Evolutionary conservation across 2,888 invertebrate species (phyloP).

Genomic region (Macaria liturata): DNA sequence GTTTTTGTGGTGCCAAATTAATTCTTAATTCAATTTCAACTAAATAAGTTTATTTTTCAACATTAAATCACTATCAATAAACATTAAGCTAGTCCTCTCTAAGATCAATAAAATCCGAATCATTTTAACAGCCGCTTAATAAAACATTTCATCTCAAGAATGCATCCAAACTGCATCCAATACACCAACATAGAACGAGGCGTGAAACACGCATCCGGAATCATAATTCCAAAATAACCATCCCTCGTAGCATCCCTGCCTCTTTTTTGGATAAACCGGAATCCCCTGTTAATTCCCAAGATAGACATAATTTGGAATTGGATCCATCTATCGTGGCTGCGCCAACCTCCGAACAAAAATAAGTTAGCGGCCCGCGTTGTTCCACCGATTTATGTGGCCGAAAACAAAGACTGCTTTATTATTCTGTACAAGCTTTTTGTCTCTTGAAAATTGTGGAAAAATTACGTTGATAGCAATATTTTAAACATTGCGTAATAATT

Average conservation of each 20-base stretch:
- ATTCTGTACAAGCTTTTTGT: constrained; percentile 46
- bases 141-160: constrained; percentile 4
- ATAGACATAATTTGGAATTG: constrained; percentile 84
- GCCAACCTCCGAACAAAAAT: constrained; percentile 77
- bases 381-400: constrained; percentile 69
- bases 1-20: too few relatives aligned
- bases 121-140: not conserved
- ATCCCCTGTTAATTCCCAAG: constrained; percentile 84
- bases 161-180: constrained; percentile 29
- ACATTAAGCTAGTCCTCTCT: too few relatives aligned
- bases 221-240: constrained; percentile 83
- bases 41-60: too few relatives aligned
- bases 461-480: not conserved
- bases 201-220: constrained; percentile 83
- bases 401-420: constrained; percentile 64
- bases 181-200: constrained; percentile 72
- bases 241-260: constrained; percentile 52
- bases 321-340: constrained; percentile 82
- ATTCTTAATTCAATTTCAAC: too few relatives aligned
- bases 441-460: constrained; percentile 37
- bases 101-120: too few relatives aligned
- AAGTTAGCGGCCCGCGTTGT: constrained; percentile 64
- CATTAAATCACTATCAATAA: too few relatives aligned
- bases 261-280: constrained; percentile 80
- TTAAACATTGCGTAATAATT: too few relatives aligned